Evolutionary conservation across 2,113 vertebrate species (phyloP), one percentile per base, ranked within the genome.

Genomic region (Hyaena hyaena): DNA sequence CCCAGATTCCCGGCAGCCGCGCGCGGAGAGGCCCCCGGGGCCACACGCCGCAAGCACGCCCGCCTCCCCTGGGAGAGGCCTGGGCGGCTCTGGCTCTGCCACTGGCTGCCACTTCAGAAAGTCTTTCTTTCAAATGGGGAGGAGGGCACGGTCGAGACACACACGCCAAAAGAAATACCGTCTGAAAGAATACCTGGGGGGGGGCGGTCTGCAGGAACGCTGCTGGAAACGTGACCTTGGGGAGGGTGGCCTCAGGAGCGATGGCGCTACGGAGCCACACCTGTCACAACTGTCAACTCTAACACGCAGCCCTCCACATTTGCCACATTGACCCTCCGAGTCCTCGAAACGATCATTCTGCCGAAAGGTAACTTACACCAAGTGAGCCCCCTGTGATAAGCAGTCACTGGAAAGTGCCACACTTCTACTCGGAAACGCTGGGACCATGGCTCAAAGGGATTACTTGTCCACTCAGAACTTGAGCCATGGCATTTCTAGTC

Each of bases 11-110:
- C 88, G 33, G 48, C 11, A 19, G 43, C 68, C 1, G 35, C 17
- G 4, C 24, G 83, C 1, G 39, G n/a, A 43, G 61, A 65, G 45
- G 58, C 2, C 24, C 1, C 35, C 1, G 5, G 1, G 16, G 1
- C n/a, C 50, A 1, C 3, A 26, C 10, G 45, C 19, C 9, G n/a
- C 0, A 45, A 0, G 8, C 2, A 1, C 0, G 4, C 23, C 79
- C 26, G 1, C 10, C 5, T 10, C 5, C 43, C 35, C 19, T 5
- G 10, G 61, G 43, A 50, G 19, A 50, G 35, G 39, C 43, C 15
- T 39, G 21, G 63, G 39, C 6, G 28, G 21, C 17, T 28, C 43
- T 45, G 80, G 87, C 61, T 68, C 31, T 66, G 24, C 71, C 43
- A 8, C 65, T 14, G 5, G 23, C 31, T 45, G 50, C 26, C 1